Conservation (phyloP, 2,113 vertebrate species). For the Etheostoma spectabile region DNA sequence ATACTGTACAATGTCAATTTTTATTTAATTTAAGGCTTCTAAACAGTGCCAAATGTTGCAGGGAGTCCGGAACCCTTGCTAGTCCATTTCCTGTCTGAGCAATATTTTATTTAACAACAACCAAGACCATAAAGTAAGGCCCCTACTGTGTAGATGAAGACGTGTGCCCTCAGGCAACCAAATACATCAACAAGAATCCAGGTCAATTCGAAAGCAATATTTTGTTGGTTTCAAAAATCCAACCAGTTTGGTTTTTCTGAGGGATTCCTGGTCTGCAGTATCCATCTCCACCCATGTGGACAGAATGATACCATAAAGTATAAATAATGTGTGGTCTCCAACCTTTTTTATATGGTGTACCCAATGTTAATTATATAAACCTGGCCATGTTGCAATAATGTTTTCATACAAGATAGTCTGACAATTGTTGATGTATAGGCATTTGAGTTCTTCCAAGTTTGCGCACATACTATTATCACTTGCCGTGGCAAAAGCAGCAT, state of each 20-base stretch:
- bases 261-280: background rate
- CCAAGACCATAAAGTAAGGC: conserved; percentile 16
- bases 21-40: too few relatives aligned
- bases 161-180: background rate
- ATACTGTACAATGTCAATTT: background rate
- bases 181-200: background rate
- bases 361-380: background rate
- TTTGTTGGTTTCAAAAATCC: conserved; percentile 37
- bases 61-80: background rate
- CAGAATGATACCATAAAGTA: background rate
- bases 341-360: too few relatives aligned
- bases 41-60: too few relatives aligned
- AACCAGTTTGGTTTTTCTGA: background rate
- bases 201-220: background rate
- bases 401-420: background rate
- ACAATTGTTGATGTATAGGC: background rate
- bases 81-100: conserved; percentile 34
- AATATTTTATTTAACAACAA: conserved; percentile 49
- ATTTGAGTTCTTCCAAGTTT: background rate
- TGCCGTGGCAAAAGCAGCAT: background rate
- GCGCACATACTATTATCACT: too few relatives aligned
- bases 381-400: background rate
- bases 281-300: background rate
- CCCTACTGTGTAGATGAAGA: conserved; percentile 8
- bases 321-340: too few relatives aligned